Evolutionary conservation across 2,888 invertebrate genomes (phyloP), one percentile per base, ranked within the genome.

Genomic region (Pseudococcus longispinus): DNA sequence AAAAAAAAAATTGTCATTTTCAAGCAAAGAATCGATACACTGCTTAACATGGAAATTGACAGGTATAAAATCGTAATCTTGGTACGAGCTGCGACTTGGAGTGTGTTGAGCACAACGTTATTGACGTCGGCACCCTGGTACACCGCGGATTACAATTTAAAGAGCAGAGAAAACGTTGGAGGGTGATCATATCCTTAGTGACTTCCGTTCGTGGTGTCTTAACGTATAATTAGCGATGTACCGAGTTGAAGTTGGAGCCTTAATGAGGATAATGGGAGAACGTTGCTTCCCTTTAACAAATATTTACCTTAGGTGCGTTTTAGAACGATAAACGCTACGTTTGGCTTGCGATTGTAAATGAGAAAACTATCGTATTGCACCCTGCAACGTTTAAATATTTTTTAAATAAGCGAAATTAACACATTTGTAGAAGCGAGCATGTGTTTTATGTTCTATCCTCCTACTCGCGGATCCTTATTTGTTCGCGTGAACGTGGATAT

Each of bases 301-400:
- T 80, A 80, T 80, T 80, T 42, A 42, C 77, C 77, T 80, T 80
- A 20, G 42, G 77, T 42, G 18, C 42, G 42, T 42, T 70, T 29
- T 80, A 80, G 18, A 42, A 42, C 77, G 77, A 80, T 80, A 80
- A 80, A 80, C 77, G 77, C 23, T 80, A 80, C 77, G 77, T 80
- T 80, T 80, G 42, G 20, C 37, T 80, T 70, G 70, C 70, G 70
- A 70, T 70, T 70, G 70, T 70, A 70, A 42, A 80, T 80, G 77
- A 80, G 42, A 42, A 80, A 80, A 42, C 77, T 80, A 80, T 80
- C 77, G 77, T 80, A 80, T 80, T 80, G 77, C 77, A 80, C 23
- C 77, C 77, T 42, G 18, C 77, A 18, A 32, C 77, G 77, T 80
- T 42, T 80, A 80, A 80, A 80, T 80, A 80, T 80, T 80, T 80